These are phyloP conservation scores for Liparis tanakae DNA, from an alignment of 2,797 vertebrate genomes.

Conservation along the genomic window DNA sequence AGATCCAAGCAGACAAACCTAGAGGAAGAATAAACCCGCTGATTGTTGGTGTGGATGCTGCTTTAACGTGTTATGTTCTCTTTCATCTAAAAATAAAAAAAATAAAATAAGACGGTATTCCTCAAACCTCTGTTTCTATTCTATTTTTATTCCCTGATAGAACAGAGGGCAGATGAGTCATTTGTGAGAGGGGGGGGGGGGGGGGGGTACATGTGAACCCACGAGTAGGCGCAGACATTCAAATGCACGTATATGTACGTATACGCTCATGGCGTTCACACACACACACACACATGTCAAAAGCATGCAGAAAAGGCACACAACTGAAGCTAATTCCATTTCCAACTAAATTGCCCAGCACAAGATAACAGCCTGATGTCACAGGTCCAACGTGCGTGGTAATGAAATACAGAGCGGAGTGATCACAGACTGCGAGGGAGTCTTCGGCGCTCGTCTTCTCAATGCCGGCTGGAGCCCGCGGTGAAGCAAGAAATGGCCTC, in stretches of 20 bases:
- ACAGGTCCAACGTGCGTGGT: neutral
- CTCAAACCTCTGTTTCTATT: constrained; percentile 45
- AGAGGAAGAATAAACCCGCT: constrained; percentile 55
- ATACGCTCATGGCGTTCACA: neutral
- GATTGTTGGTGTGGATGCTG: constrained; percentile 41
- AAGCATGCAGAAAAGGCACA: neutral
- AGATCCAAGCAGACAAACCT: constrained; percentile 63
- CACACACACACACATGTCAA: neutral
- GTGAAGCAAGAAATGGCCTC: constrained; percentile 11
- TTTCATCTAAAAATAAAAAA: constrained; percentile 78
- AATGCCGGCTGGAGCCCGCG: neutral
- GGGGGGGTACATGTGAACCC: constrained; percentile 17
- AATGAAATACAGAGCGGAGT: neutral
- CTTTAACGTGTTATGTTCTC: constrained; percentile 56
- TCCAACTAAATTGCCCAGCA: neutral
- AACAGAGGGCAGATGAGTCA: constrained; percentile 58
- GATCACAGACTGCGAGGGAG: neutral
- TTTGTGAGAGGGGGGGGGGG: constrained; percentile 24
- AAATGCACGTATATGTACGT: constrained; percentile 14
- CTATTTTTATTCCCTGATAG: constrained; percentile 32
- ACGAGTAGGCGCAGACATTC: constrained; percentile 6
- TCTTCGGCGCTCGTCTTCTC: neutral
- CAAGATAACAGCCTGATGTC: neutral
- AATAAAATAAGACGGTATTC: constrained; percentile 49
- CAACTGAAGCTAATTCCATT: constrained; percentile 2